These are phyloP conservation scores for Antheraea mylitta DNA, from an alignment of 1,140 invertebrate species.

Conservation along the genomic window DNA sequence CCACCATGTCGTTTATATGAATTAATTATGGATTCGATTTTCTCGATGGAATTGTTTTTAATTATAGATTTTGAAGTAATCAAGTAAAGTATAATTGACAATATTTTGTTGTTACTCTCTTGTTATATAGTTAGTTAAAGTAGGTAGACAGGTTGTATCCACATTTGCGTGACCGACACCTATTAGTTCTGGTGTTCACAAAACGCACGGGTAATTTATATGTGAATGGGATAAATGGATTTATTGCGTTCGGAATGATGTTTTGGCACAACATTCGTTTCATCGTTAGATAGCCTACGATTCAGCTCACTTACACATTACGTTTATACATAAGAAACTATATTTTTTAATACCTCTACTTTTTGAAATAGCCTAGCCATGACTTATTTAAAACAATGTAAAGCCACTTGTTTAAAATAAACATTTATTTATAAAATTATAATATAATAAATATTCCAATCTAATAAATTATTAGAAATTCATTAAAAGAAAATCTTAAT, in stretches of 20 bases:
- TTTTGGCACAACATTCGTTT: constrained; percentile 1
- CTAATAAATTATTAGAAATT: too few relatives aligned
- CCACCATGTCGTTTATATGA: too few relatives aligned
- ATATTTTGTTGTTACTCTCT: background rate
- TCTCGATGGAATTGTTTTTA: too few relatives aligned
- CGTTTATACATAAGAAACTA: background rate
- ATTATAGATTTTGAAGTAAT: too few relatives aligned
- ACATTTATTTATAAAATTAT: too few relatives aligned
- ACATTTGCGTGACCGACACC: background rate
- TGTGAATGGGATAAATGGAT: background rate
- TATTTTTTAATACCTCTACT: too few relatives aligned
- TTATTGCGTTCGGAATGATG: background rate
- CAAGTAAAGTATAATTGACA: background rate
- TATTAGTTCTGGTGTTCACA: background rate
- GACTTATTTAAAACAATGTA: too few relatives aligned
- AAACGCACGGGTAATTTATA: background rate
- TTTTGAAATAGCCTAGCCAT: too few relatives aligned
- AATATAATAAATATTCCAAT: too few relatives aligned
- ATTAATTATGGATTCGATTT: too few relatives aligned
- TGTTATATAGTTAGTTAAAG: background rate
- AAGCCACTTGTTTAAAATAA: too few relatives aligned
- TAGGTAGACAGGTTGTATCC: background rate
- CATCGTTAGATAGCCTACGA: background rate
- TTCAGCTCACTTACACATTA: background rate
- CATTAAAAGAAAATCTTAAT: too few relatives aligned